Evolutionary conservation across 92 coral and sea anemone species (phyloP).

Genomic region (Palythoa grandiflora): DNA sequence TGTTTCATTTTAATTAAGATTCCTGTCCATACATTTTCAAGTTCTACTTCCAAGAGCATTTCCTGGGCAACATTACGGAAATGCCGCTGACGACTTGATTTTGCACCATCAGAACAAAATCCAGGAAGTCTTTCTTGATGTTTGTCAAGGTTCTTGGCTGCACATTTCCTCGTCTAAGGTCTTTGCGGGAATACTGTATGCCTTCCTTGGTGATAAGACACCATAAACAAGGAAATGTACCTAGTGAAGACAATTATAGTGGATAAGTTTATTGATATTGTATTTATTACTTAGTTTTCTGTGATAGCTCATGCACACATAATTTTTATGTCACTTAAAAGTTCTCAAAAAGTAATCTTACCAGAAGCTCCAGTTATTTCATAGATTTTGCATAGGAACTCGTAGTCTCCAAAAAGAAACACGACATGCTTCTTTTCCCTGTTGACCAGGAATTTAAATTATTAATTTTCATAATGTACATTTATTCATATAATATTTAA

Average conservation of each 20-base stretch:
- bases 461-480: neutral
- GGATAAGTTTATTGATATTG: neutral
- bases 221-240: slow-evolving; percentile 19
- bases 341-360: neutral
- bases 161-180: neutral
- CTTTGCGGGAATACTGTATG: slow-evolving; percentile 21
- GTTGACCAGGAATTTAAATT: neutral
- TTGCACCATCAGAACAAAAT: slow-evolving; percentile 24
- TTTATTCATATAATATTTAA: too few relatives aligned
- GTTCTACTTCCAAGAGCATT: slow-evolving; percentile 8
- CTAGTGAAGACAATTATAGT: neutral
- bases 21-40: slow-evolving; percentile 3
- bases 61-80: slow-evolving; percentile 19
- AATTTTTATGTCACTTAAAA: neutral
- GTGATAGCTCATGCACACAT: neutral
- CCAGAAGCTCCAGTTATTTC: neutral
- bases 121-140: neutral
- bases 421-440: slow-evolving; percentile 13
- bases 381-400: neutral
- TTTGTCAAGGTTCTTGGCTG: neutral
- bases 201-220: slow-evolving; percentile 15
- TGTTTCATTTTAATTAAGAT: neutral
- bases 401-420: neutral
- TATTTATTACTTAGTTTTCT: neutral
- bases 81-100: neutral